A percentile compares a stretch with the other conserved stretches of the same genome.
Evolutionary conservation across 2,797 vertebrate species (phyloP).

Genomic region (Megaceryle alcyon): DNA sequence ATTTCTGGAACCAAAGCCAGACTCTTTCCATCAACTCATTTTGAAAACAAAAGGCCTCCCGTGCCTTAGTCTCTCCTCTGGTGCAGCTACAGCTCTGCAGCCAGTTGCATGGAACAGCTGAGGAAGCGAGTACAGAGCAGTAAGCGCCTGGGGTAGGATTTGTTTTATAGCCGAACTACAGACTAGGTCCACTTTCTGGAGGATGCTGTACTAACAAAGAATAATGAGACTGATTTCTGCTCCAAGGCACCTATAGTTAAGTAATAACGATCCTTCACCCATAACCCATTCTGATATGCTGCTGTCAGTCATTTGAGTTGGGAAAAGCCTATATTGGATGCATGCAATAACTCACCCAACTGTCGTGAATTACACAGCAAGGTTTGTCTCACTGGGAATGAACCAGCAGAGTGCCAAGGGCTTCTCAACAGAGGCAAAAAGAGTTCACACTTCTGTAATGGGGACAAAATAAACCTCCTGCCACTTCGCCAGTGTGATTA

Average conservation of each 20-base stretch:
- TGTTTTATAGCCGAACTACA: not conserved
- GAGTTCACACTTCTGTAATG: not conserved
- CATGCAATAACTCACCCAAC: not conserved
- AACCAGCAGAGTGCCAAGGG: not conserved
- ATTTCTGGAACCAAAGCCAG: not conserved
- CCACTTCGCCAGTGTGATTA: not conserved
- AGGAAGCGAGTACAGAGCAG: not conserved
- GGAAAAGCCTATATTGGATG: not conserved
- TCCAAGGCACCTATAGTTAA: not conserved
- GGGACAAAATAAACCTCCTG: constrained; percentile 11
- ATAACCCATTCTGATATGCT: not conserved
- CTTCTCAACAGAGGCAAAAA: not conserved
- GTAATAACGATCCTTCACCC: not conserved
- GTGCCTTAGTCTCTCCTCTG: not conserved
- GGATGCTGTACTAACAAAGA: not conserved
- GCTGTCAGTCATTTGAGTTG: not conserved
- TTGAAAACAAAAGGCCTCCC: not conserved
- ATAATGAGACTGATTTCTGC: not conserved
- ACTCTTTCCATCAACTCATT: accelerated
- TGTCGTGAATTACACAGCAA: not conserved
- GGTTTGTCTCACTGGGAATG: not conserved
- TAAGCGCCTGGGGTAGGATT: not conserved
- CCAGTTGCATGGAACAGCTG: accelerated
- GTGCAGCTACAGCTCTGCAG: not conserved
- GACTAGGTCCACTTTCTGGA: not conserved